Percentiles rank a stretch among this genome's conserved stretches.
phyloP scores from a whole-genome alignment of 1,140 invertebrate species.

The Drosophila prosaltans region DNA sequence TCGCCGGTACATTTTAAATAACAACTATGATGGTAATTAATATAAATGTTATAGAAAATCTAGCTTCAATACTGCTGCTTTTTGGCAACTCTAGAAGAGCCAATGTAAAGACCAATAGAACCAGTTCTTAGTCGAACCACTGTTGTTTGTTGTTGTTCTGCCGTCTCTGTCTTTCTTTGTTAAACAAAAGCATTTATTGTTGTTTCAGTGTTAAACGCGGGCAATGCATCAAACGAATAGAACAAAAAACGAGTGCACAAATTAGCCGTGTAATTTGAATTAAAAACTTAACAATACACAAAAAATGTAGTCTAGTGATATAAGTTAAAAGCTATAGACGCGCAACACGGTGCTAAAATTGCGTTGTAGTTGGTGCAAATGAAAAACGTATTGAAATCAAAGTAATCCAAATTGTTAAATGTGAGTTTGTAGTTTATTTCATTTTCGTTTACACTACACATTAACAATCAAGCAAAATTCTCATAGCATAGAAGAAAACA shows the following conservation, averaged over 20 bases:
- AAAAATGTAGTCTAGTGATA: constrained; percentile 58
- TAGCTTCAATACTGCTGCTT: not conserved
- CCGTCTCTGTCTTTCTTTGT: constrained; percentile 69
- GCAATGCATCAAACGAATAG: constrained; percentile 50
- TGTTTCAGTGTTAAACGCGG: constrained; percentile 45
- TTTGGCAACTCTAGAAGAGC: constrained; percentile 1
- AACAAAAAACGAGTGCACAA: constrained; percentile 47
- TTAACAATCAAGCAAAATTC: not conserved
- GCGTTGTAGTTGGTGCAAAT: constrained; percentile 32
- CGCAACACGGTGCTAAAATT: constrained; percentile 70
- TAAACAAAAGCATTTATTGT: constrained; percentile 72
- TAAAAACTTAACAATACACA: constrained; percentile 36
- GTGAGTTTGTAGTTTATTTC: not conserved
- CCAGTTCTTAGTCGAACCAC: constrained; percentile 30
- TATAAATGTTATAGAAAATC: too few species aligned
- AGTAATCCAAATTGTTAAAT: constrained; percentile 11
- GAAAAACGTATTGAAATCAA: not conserved
- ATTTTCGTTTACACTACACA: not conserved
- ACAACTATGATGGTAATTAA: too few species aligned
- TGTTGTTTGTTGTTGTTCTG: constrained; percentile 72
- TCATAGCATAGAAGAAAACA: too few species aligned
- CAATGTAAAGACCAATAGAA: not conserved
- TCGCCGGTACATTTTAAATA: too few species aligned
- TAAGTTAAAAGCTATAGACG: constrained; percentile 32
- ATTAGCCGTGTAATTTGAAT: constrained; percentile 30